Conservation (phyloP, 2,888 invertebrate genomes). For the Dryadula phaetusa region DNA sequence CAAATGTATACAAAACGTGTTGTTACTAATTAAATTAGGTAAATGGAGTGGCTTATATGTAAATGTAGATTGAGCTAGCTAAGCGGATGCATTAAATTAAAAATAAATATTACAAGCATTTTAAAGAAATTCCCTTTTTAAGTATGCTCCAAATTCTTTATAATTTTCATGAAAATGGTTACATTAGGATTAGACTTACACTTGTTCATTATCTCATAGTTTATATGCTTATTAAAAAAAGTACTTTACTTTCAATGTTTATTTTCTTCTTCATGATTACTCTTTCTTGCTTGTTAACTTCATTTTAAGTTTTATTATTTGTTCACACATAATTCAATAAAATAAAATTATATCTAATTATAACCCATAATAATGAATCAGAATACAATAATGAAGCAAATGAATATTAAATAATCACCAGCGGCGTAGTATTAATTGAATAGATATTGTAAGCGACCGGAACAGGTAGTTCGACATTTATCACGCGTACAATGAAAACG, state of each 20-base stretch:
- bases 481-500: conserved; percentile 72
- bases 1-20: conserved; percentile 13
- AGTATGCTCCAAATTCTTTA: no score
- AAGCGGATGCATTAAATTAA: conserved; percentile 3
- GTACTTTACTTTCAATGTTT: no score
- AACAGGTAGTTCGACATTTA: conserved; percentile 72
- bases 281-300: no score
- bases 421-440: conserved; percentile 13
- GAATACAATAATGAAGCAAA: not conserved
- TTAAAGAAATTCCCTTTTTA: not conserved
- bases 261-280: no score
- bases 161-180: no score
- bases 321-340: not conserved
- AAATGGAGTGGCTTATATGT: conserved; percentile 19
- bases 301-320: no score
- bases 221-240: no score
- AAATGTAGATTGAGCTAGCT: conserved; percentile 3
- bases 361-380: not conserved
- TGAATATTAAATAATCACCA: not conserved
- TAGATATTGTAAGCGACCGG: conserved; percentile 37
- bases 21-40: conserved; percentile 21
- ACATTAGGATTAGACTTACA: no score
- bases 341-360: not conserved
- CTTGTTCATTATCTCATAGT: no score
- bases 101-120: not conserved